Conservation (phyloP, 2,113 vertebrate genomes). For the Tringa solitaria region DNA sequence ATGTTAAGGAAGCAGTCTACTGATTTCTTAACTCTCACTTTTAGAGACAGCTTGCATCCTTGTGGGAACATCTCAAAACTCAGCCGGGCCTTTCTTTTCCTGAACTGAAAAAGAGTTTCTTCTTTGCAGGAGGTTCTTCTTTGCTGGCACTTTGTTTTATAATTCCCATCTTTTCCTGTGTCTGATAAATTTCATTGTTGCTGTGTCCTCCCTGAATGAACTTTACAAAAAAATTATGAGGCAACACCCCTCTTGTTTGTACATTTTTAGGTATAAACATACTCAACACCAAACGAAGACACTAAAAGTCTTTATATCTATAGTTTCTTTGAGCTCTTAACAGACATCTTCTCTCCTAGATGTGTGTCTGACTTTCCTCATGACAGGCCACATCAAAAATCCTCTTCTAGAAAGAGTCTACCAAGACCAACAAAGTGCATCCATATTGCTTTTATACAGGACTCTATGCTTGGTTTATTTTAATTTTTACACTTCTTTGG, state of each 20-base stretch:
- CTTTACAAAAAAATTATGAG: not conserved
- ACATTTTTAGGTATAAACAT: not conserved
- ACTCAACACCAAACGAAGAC: not conserved
- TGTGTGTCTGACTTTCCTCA: not conserved
- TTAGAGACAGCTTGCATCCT: not conserved
- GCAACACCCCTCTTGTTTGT: not conserved
- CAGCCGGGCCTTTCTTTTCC: not conserved
- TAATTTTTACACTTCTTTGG: not conserved
- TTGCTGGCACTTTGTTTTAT: not conserved
- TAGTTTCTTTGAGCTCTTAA: not conserved
- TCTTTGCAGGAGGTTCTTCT: not conserved
- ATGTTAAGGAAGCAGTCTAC: not conserved
- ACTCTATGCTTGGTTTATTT: not conserved
- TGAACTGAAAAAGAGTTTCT: not conserved
- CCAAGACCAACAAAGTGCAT: not conserved
- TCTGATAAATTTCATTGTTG: not conserved
- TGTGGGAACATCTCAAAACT: not conserved
- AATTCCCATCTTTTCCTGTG: not conserved
- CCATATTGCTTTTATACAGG: not conserved
- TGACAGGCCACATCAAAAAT: not conserved
- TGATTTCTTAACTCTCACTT: not conserved
- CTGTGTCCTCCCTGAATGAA: not conserved
- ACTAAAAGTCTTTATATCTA: not conserved
- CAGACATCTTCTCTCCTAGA: not conserved
- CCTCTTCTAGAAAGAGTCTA: not conserved